Evolutionary conservation across 2,797 vertebrate genomes (phyloP), one percentile per base, ranked within the genome.

Genomic region (Enteromius anoplus): DNA sequence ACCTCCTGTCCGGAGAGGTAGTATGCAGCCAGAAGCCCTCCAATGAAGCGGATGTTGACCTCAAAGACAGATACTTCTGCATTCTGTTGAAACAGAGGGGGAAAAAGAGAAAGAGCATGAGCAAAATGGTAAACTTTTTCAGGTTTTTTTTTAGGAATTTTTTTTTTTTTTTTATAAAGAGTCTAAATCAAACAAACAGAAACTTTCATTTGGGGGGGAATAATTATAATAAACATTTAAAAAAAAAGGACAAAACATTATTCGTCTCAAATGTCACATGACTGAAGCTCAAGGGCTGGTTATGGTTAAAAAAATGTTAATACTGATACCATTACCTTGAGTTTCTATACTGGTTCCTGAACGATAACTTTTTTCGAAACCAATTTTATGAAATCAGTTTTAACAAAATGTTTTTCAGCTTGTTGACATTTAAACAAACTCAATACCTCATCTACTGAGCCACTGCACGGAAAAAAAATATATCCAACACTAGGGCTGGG

Each of bases 1-100:
- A 98, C 98, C 96, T 99, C 97, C 88, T 99, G 97, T 93, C 97
- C 98, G 60, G 98, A 99, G 85, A 99, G 96, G 90, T 99, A 99
- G 90, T 97, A 98, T 0, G 98, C 96, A 37, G 98, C 96, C 87
- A 99, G 93, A 37, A 99, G 94, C 84, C 98, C 98, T 5, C 98
- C 98, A 40, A 99, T 99, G 92, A 99, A 99, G 21, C 98, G 96
- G 87, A 99, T 99, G 90, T 99, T 99, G 92, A 99, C 98, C 91
- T 99, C 98, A 92, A 99, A 99, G 87, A 99, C 98, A 4, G 98
- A 99, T 15, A 99, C 98, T 90, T 99, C 98, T 0, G 96, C 96
- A 92, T 99, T 99, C 98, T 99, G 94, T 47, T 88, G 85, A 79
- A 87, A 88, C 83, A 88, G 15, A 85, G 78, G 26, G 55, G 8